Base-by-base conservation (phyloP, 2,797 vertebrate genomes). In the Falco peregrinus region DNA sequence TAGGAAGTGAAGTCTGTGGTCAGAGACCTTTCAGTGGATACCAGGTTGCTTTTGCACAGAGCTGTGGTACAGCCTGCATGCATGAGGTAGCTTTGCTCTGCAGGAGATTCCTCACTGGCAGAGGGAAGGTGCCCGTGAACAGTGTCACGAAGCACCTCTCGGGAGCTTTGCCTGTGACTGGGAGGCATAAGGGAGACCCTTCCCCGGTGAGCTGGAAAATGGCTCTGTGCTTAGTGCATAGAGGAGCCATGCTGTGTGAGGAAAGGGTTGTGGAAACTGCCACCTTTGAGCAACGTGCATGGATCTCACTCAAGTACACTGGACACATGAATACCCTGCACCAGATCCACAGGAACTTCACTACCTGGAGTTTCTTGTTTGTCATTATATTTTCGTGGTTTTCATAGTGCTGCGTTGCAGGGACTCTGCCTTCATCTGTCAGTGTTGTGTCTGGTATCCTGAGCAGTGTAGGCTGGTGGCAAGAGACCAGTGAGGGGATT, bases 21-120 rank as follows among this genome's bases (percentile, higher is more conserved):
- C 3, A 1, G 51, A 73, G 70, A 69, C 28, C 39, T 29, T 33
- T 51, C 35, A 51, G 59, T 2, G 1, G 75, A 37, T 41, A 35
- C 43, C 64, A 51, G 54, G 67, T 15, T 57, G 74, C 41, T 63
- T 53, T 59, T 41, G 47, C 51, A 69, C 9, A 13, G 85, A 74
- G 56, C 84, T 73, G 63, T 48, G 71, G 79, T 73, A 25, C 89
- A 83, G 73, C 68, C 64, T 2, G 29, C 57, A 26, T 5, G 2
- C 35, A 2, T 1, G 0, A 17, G 25, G 51, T 53, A 54, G 54
- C 35, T 84, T 17, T 64, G 21, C 31, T 79, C 29, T 0, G 0
- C 0, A 11, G 53, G 37, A 29, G 13, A 8, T 37, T 25, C 11
- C 31, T 76, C 50, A 5, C 19, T 29, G 75, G 37, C 3, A 2